phyloP scores from a whole-genome alignment of 2,888 invertebrate species.

The Anthrax anthrax region DNA sequence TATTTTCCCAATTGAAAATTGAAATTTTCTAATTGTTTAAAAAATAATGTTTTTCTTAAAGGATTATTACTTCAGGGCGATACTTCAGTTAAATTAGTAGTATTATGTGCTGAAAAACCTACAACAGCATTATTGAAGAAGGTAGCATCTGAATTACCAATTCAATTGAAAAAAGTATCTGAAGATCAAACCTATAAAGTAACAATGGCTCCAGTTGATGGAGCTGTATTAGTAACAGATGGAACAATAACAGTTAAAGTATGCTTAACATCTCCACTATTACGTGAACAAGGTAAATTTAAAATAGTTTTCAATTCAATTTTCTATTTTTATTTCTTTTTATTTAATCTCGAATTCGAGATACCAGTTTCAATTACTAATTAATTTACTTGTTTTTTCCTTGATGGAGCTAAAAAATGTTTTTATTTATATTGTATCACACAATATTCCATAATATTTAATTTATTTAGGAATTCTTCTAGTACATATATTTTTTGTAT shows the following conservation, averaged over 20 bases:
- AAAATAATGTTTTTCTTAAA: conserved; percentile 20
- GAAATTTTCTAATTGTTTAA: not conserved
- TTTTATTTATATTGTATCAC: too few relatives aligned
- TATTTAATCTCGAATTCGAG: conserved; percentile 16
- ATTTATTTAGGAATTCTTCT: too few relatives aligned
- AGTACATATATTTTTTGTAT: too few relatives aligned
- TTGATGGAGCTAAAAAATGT: not conserved
- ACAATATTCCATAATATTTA: too few relatives aligned
- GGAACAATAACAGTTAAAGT: conserved; percentile 68
- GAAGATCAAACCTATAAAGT: conserved; percentile 70
- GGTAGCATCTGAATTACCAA: conserved; percentile 71
- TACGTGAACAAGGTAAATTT: conserved; percentile 61
- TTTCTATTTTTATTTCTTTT: not conserved
- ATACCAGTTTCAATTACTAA: conserved; percentile 16
- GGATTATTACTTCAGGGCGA: conserved; percentile 83
- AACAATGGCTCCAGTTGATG: conserved; percentile 68
- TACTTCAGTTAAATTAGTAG: conserved; percentile 78
- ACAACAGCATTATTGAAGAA: conserved; percentile 74
- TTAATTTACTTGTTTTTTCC: conserved; percentile 5
- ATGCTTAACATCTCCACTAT: conserved; percentile 81
- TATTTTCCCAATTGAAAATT: too few relatives aligned
- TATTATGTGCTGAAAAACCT: conserved; percentile 89
- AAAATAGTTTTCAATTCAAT: conserved; percentile 16
- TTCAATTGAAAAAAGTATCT: conserved; percentile 57
- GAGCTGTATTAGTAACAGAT: conserved; percentile 71